Evolutionary conservation across 2,888 invertebrate genomes (phyloP).

Genomic region (Drosophila leonis): DNA sequence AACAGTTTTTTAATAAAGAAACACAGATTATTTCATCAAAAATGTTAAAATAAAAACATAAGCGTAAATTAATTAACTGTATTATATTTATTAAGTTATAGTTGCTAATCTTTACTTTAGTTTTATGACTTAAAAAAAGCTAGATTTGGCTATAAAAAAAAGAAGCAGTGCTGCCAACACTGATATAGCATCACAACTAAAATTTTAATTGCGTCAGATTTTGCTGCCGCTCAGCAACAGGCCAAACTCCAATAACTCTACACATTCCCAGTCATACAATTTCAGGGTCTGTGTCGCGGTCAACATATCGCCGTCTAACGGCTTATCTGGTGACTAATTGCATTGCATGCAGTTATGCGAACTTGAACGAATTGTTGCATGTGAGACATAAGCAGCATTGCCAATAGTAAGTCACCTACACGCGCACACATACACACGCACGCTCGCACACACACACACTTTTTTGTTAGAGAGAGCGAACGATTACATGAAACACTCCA

Average conservation of each 20-base stretch:
- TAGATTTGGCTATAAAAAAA: not conserved
- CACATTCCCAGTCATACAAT: not conserved
- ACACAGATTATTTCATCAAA: not conserved
- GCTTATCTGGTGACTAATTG: slow-evolving; percentile 50
- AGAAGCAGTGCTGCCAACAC: not conserved
- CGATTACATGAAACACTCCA: slow-evolving; percentile 57
- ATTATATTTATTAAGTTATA: not conserved
- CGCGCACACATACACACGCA: not conserved
- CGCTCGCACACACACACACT: not conserved
- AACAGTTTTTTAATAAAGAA: not conserved
- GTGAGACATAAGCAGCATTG: slow-evolving; percentile 27
- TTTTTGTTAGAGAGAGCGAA: slow-evolving; percentile 11
- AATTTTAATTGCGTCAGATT: slow-evolving; percentile 52
- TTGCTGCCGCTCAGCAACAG: slow-evolving; percentile 64
- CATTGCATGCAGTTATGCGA: slow-evolving; percentile 69
- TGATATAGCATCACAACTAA: not conserved
- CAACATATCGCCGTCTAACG: slow-evolving; percentile 39
- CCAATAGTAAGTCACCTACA: slow-evolving; percentile 43
- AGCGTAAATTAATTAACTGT: not conserved
- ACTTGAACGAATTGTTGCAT: slow-evolving; percentile 53
- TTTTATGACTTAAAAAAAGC: not conserved
- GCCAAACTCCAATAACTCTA: slow-evolving; percentile 6
- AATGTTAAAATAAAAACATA: not conserved
- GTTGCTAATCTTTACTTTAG: not conserved
- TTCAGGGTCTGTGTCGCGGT: slow-evolving; percentile 62